Evolutionary conservation across 2,113 vertebrate genomes (phyloP), one percentile per base, ranked within the genome.

Genomic region (Tursiops truncatus): DNA sequence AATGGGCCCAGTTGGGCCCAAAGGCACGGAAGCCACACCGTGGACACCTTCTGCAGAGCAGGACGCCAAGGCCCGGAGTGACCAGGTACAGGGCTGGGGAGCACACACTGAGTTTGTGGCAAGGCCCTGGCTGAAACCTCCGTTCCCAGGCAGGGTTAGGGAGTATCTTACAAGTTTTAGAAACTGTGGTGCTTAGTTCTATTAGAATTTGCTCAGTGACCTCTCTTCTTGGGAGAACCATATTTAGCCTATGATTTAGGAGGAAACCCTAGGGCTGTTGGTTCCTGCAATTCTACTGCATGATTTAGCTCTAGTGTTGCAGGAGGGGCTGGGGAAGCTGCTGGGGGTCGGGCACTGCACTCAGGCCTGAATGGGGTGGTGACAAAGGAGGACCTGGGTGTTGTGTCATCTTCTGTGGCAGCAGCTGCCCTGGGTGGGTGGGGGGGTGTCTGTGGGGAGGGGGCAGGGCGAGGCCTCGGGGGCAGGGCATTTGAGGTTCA

Each of bases 181-280:
- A 89, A 88, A 80, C 44, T 2, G 33, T 0, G 11, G 25, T 15
- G 25, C 38, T 92, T 20, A 68, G 81, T 38, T 82, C 65, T 77
- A 60, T 89, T 87, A 88, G 60, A 81, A 68, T 67, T 47, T 95
- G 73, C 11, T 95, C 38, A 62, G 38, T 62, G 56, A 62, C 80
- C 84, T 94, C 92, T 84, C 38, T 67, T 73, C 36, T 92, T 83
- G 60, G 60, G 83, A 94, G 70, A 62, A 70, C 23, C 91, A 26
- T 73, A 79, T 58, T 70, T 80, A 76, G 73, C 81, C 60, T n/a
- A 70, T 38, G n/a, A 44, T 44, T 92, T 15, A 71, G 76, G 60
- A 94, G 82, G 56, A 82, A 91, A 56, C 41, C 60, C 11, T 2
- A 47, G 7, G 23, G 60, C 28, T 67, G 38, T 44, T 36, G 74